Evolutionary conservation across 1,140 invertebrate species (phyloP), one percentile per base, ranked within the genome.

Genomic region (Trissolcus basalis): DNA sequence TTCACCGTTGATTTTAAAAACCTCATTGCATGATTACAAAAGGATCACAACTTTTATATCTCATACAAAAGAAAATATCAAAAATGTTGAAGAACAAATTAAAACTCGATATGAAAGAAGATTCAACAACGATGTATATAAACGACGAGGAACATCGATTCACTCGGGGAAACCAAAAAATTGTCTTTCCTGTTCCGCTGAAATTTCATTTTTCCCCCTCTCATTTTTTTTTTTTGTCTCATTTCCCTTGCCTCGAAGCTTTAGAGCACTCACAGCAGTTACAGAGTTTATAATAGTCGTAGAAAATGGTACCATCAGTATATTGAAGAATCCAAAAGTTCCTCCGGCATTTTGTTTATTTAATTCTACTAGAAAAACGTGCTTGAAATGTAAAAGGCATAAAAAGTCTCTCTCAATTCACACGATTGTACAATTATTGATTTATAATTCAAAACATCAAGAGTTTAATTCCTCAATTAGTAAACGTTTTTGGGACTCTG

Each of bases 341-440:
- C 12, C 15, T 58, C 43, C 33, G 36, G n/a, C 51, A 27, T 27
- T 27, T 1, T 32, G 12, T 12, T 59, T 69, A 59, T n/a, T n/a
- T n/a, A 64, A 69, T 75, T 64, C 64, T 69, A 75, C 48, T n/a
- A n/a, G n/a, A n/a, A 69, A 75, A 75, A 63, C 59, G 72, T 69
- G 54, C 53, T 69, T 75, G 64, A 75, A 75, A 65, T 77, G 68
- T 67, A 69, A 80, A 77, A 74, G 54, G 63, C 58, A 56, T 63
- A 64, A 61, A 68, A 75, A 72, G 61, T 75, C 64, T 59, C 48
- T 69, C 55, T 58, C 63, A 50, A 32, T 35, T 60, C 55, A 12
- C 36, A 41, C 33, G 35, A 54, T 13, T 61, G 39, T 79, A 54
- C 48, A 12, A 56, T 60, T 19, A 55, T 63, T 59, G 50, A 33